phyloP scores from a whole-genome alignment of 2,113 vertebrate species.

The Brachirus orientalis region DNA sequence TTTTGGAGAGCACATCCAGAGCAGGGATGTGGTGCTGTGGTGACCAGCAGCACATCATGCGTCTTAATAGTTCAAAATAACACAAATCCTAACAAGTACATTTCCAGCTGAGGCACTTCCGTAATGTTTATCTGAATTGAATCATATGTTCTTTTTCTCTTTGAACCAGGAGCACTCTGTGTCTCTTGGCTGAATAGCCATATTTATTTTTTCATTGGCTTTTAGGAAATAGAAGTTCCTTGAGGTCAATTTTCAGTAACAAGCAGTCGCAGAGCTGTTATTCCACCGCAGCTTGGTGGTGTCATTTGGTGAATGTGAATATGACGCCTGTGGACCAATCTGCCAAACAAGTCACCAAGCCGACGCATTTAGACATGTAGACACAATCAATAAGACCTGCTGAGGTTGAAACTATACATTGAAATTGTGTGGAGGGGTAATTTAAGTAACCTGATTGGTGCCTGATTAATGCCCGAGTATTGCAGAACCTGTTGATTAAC shows the following conservation, averaged over 20 bases:
- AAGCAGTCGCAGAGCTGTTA: slow-evolving; percentile 3
- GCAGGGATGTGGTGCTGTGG: slow-evolving; percentile 20
- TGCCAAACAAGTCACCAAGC: too few species aligned
- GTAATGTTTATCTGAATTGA: slow-evolving; percentile 27
- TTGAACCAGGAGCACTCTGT: neutral
- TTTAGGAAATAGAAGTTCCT: slow-evolving; percentile 17
- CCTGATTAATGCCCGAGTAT: too few species aligned
- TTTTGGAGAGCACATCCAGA: slow-evolving; percentile 41
- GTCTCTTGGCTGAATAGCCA: neutral
- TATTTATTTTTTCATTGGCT: slow-evolving; percentile 32
- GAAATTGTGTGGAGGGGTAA: too few species aligned
- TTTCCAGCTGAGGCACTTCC: slow-evolving; percentile 31
- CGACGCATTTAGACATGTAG: too few species aligned
- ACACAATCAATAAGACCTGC: too few species aligned
- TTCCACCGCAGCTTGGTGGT: slow-evolving; percentile 14
- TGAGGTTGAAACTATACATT: too few species aligned
- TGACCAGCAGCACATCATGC: slow-evolving; percentile 1
- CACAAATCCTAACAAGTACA: slow-evolving; percentile 34
- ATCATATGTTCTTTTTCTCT: slow-evolving; percentile 18
- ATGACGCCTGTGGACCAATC: slow-evolving; percentile 2
- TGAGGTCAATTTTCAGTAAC: slow-evolving; percentile 43
- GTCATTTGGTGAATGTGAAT: slow-evolving; percentile 6
- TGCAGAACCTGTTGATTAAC: too few species aligned
- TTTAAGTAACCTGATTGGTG: too few species aligned
- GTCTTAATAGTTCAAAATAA: slow-evolving; percentile 29